A percentile compares a stretch with the other conserved stretches of the same genome.
Evolutionary conservation across 2,113 vertebrate species (phyloP).

Genomic region (Pedionomus torquatus): DNA sequence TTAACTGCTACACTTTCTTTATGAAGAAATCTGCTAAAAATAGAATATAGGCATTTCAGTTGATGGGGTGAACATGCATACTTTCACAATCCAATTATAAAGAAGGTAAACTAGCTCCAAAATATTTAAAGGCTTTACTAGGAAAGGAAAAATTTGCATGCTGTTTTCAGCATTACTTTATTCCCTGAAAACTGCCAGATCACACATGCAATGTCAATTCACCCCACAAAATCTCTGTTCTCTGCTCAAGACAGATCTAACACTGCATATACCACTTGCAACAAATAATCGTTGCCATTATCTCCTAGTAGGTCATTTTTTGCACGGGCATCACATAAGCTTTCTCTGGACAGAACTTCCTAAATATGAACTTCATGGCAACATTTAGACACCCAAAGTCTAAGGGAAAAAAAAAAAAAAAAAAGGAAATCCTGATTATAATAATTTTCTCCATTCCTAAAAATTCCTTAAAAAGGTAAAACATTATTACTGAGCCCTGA

Average conservation of each 20-base stretch:
- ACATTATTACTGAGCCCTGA: neutral
- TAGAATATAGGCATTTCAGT: neutral
- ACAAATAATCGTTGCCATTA: neutral
- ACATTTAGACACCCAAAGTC: neutral
- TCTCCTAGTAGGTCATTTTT: neutral
- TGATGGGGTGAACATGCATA: neutral
- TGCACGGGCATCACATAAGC: fast-evolving
- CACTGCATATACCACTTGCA: neutral
- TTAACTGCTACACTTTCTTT: conserved; percentile 1
- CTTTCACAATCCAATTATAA: neutral
- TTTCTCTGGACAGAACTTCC: neutral
- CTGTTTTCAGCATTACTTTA: neutral
- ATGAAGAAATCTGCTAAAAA: conserved; percentile 41
- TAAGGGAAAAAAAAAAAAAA: too few relatives aligned
- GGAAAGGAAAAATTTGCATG: neutral
- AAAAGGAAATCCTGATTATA: neutral
- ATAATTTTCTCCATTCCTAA: neutral
- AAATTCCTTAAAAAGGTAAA: neutral
- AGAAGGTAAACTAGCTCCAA: neutral
- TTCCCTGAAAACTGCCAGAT: neutral
- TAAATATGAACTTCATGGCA: neutral
- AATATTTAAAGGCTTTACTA: neutral
- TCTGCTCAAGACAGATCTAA: neutral
- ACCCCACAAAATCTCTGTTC: neutral
- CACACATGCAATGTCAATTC: neutral